phyloP scores from a whole-genome alignment of 2,888 invertebrate genomes.

The Drosophila austrosaltans region DNA sequence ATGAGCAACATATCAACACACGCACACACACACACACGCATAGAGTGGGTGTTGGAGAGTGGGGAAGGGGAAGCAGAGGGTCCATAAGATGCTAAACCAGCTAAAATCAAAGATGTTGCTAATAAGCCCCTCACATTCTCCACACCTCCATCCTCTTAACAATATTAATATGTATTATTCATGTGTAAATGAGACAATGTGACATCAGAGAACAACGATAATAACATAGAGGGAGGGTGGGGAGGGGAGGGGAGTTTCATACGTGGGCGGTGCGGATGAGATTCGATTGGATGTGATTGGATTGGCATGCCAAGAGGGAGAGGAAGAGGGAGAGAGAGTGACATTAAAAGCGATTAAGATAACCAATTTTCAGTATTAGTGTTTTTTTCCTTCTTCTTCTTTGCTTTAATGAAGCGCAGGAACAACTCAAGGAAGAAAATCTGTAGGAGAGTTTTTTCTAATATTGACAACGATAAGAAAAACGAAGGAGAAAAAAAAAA shows the following conservation, averaged over 20 bases:
- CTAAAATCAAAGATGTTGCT: constrained; percentile 34
- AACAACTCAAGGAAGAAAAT: constrained; percentile 13
- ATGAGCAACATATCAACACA: constrained; percentile 20
- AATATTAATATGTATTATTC: constrained; percentile 40
- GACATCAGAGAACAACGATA: constrained; percentile 19
- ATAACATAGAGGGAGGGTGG: background rate
- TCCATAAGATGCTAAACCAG: constrained; percentile 5
- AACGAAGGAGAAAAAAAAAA: constrained; percentile 18
- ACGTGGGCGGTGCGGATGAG: constrained; percentile 1
- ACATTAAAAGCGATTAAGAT: constrained; percentile 65
- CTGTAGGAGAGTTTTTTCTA: constrained; percentile 18
- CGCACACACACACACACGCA: constrained; percentile 5
- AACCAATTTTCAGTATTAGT: constrained; percentile 64
- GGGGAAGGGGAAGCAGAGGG: no score
- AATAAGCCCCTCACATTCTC: constrained; percentile 22
- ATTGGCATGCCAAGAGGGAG: background rate
- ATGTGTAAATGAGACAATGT: constrained; percentile 45
- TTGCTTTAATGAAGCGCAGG: constrained; percentile 55
- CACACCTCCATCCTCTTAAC: background rate
- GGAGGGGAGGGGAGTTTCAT: background rate
- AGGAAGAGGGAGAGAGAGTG: constrained; percentile 5
- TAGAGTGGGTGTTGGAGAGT: background rate
- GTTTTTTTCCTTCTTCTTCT: background rate
- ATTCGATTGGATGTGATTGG: constrained; percentile 2
- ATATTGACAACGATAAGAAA: constrained; percentile 67